Conservation (phyloP, 2,888 invertebrate species). For the Drosophila birchii region DNA sequence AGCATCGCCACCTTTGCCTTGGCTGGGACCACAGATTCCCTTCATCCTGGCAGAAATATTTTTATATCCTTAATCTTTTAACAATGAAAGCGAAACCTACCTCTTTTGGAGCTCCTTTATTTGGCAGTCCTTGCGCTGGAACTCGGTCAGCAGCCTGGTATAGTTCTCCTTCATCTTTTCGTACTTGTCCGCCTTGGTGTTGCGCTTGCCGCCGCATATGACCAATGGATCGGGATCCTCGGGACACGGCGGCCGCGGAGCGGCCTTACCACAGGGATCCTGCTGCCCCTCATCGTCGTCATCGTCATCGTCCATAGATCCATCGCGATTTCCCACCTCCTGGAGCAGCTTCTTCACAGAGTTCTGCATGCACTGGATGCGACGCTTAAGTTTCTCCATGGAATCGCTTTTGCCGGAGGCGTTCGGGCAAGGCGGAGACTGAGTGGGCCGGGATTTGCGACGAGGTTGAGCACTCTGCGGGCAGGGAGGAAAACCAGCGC, state of each 20-base stretch:
- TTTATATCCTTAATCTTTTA: neutral
- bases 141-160: conserved; percentile 78
- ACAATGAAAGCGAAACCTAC: conserved; percentile 36
- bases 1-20: conserved; percentile 43
- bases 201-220: conserved; percentile 69
- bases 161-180: conserved; percentile 82
- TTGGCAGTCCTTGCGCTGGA: conserved; percentile 81
- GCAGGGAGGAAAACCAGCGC: neutral
- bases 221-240: conserved; percentile 72
- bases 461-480: neutral
- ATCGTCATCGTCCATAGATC: conserved; percentile 26
- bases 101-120: conserved; percentile 79
- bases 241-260: conserved; percentile 45
- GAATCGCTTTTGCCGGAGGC: conserved; percentile 47
- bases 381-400: conserved; percentile 71
- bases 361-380: conserved; percentile 73
- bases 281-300: conserved; percentile 30
- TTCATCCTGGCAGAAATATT: conserved; percentile 61
- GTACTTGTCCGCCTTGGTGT: conserved; percentile 72
- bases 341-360: conserved; percentile 71
- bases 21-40: conserved; percentile 63
- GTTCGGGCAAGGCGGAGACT: neutral
- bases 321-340: conserved; percentile 65
- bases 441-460: conserved; percentile 2
- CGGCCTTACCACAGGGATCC: neutral